Evolutionary conservation across 2,113 vertebrate species (phyloP).

Genomic region (Ia io): DNA sequence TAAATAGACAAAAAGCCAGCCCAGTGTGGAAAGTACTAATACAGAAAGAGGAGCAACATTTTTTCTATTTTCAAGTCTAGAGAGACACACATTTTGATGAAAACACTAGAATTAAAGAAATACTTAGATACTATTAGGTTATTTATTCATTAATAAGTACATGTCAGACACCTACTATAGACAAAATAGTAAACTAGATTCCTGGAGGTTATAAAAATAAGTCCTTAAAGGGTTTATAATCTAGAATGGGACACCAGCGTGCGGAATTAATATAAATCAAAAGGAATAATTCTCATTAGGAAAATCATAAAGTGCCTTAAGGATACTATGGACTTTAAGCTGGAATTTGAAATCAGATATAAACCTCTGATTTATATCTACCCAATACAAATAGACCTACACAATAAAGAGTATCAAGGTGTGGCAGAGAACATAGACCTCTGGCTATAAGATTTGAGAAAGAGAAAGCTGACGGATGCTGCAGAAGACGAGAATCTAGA

Average conservation of each 20-base stretch:
- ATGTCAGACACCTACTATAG: neutral
- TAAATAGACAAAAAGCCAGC: neutral
- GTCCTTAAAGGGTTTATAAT: neutral
- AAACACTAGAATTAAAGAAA: slow-evolving; percentile 11
- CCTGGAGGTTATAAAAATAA: neutral
- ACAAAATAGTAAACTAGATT: neutral
- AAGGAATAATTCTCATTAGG: slow-evolving; percentile 20
- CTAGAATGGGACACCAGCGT: neutral
- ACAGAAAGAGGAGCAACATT: neutral
- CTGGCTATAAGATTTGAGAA: neutral
- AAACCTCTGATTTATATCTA: neutral
- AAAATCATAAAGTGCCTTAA: neutral
- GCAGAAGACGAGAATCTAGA: neutral
- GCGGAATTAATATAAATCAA: neutral
- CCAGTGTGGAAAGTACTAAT: neutral
- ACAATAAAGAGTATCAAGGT: neutral
- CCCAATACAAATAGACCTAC: neutral
- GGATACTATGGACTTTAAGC: neutral
- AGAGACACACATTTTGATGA: neutral
- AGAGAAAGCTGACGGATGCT: neutral
- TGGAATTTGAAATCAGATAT: neutral
- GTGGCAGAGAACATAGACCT: neutral
- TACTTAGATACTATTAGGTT: neutral
- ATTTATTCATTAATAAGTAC: neutral
- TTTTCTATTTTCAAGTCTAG: slow-evolving; percentile 11